Evolutionary conservation across 2,888 invertebrate species (phyloP), one percentile per base, ranked within the genome.

Genomic region (Ferdinandea cuprea): DNA sequence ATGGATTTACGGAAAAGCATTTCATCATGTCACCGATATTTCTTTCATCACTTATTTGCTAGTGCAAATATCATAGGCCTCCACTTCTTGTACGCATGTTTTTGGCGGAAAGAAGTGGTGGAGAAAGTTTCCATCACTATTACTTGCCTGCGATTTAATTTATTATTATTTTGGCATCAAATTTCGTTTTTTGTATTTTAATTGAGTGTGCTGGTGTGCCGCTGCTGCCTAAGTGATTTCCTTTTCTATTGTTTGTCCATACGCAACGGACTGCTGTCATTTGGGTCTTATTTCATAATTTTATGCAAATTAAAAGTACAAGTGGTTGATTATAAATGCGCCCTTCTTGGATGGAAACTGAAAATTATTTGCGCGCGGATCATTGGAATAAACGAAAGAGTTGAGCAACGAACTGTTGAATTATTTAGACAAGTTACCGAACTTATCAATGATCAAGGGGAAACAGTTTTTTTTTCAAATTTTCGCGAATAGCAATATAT

Each of bases 51-150:
- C 11, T 19, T 19, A 44, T 52, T 44, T n/a, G 46, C 37, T 30
- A 61, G 61, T 54, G 69, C 69, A 69, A 77, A 69, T 76, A 76
- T 59, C 30, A 59, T 11, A 76, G 52, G 59, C 37, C 68, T 76
- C n/a, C 15, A 52, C 50, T 52, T 48, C 21, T 48, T 56, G 3
- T 40, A 66, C 65, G 56, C 58, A 65, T 52, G 28, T 44, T 59
- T 30, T 59, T 30, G 25, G 9, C 19, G 44, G 40, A 48, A 37
- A 17, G 37, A 68, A 52, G 37, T 25, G 25, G 13, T 9, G 19
- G 56, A 9, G 17, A 59, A 9, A 59, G 40, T 77, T 77, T 77
- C 69, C n/a, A n/a, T n/a, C n/a, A 37, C 76, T 61, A 69, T 77
- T 72, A 73, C 66, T 66, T 72, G 52, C 56, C 44, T 40, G 42